Evolutionary conservation across 2,888 invertebrate genomes (phyloP), one percentile per base, ranked within the genome.

Genomic region (Sicus ferrugineus): DNA sequence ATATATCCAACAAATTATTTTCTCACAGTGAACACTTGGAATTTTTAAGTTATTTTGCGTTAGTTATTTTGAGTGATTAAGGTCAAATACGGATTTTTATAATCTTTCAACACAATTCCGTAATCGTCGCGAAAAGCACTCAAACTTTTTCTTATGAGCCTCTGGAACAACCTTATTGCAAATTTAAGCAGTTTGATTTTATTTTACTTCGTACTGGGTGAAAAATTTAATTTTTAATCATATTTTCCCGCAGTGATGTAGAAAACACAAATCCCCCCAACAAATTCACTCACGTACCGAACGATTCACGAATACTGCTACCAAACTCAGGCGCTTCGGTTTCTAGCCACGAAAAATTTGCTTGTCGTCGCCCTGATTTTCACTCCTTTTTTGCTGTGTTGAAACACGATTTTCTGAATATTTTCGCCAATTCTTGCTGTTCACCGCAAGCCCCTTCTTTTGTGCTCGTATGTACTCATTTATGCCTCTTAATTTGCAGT

Each of bases 321-420:
- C 42, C 34, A 38, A 38, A 66, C 9, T 56, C 30, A 48, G 67
- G 19, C 71, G 76, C 75, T 75, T 75, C 72, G 74, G 72, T 73
- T 74, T 76, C 73, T 72, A 73, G 73, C 71, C 74, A 75, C 75
- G 74, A 75, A 77, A 74, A 67, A 67, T 78, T 67, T 72, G 69
- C 71, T 72, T 69, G 71, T 73, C 75, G 81, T 79, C 77, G 78
- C 77, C 54, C 11, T 54, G 73, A 75, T 77, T 74, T 70, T 68
- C 68, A 67, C 70, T 73, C 58, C 67, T 68, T 63, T 71, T 67
- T 70, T 66, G 69, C 64, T 46, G 61, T 63, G 61, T 26, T 70
- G 69, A 31, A 54, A 63, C 31, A 21, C 16, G 46, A 69, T 38
- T 69, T 59, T 59, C 59, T 31, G 38, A n/a, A 26, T 54, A 19